phyloP scores from a whole-genome alignment of 2,113 vertebrate species.

The Castor canadensis region DNA sequence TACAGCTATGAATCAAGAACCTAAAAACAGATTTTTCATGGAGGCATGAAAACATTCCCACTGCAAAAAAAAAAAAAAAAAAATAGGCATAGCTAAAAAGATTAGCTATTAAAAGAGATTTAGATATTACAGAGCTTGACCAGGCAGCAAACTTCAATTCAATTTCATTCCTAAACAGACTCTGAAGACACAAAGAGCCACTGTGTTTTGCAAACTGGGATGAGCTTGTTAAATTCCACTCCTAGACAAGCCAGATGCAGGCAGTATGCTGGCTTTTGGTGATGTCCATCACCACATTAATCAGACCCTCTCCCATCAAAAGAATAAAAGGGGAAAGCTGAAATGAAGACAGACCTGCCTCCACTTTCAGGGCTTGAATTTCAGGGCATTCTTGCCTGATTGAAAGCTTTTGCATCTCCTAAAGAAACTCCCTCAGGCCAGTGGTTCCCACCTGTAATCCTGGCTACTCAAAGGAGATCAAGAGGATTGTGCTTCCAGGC shows the following conservation, averaged over 20 bases:
- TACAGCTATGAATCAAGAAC: not conserved
- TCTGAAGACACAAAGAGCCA: not conserved
- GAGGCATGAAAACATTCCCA: not conserved
- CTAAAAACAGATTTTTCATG: not conserved
- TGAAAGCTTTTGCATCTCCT: not conserved
- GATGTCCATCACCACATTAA: too few relatives aligned
- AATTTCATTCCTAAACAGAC: not conserved
- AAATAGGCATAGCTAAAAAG: not conserved
- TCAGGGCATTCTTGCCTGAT: not conserved
- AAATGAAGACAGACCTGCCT: not conserved
- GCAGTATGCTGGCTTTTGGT: not conserved
- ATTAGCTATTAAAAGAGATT: not conserved
- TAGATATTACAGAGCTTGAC: not conserved
- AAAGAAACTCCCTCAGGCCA: not conserved
- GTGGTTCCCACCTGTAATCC: too few relatives aligned
- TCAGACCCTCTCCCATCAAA: not conserved
- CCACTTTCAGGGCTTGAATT: not conserved
- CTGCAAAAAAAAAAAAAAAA: not conserved
- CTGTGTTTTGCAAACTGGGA: not conserved
- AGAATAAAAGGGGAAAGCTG: not conserved
- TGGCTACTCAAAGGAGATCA: too few relatives aligned
- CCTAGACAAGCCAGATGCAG: not conserved
- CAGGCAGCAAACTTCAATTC: not conserved
- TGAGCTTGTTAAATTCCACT: not conserved
- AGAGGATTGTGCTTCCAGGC: too few relatives aligned